A percentile compares a stretch with the other conserved stretches of the same genome.
phyloP scores from a whole-genome alignment of 2,888 invertebrate genomes.

The Lycia hirtaria region DNA sequence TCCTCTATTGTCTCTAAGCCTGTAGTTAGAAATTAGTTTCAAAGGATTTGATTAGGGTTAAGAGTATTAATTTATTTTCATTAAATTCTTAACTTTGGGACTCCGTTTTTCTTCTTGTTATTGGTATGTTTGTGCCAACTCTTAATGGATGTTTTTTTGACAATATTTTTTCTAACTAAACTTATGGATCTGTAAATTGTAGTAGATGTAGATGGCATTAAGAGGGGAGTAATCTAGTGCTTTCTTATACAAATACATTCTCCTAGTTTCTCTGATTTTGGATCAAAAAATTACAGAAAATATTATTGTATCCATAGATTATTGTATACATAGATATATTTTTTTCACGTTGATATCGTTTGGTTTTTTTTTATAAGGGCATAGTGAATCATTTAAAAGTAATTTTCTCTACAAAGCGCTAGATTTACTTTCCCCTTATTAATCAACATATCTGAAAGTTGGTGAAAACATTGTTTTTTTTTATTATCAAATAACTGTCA shows the following conservation, averaged over 20 bases:
- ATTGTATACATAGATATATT: too few species aligned
- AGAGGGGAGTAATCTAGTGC: too few species aligned
- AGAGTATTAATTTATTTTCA: conserved; percentile 67
- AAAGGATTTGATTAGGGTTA: conserved; percentile 75
- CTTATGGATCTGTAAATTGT: conserved; percentile 33
- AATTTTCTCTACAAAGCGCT: too few species aligned
- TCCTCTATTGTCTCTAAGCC: conserved; percentile 2
- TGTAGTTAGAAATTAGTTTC: conserved; percentile 62
- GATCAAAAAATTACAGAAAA: too few species aligned
- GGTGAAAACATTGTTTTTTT: conserved; percentile 63
- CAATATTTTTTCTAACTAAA: background rate
- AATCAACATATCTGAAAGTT: conserved; percentile 70
- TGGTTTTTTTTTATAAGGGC: too few species aligned
- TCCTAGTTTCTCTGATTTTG: too few species aligned
- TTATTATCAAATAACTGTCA: conserved; percentile 52
- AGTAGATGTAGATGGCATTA: conserved; percentile 21
- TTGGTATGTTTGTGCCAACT: conserved; percentile 78
- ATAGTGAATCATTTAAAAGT: too few species aligned
- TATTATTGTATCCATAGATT: too few species aligned
- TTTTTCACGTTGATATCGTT: too few species aligned
- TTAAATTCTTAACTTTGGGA: conserved; percentile 57
- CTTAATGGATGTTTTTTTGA: conserved; percentile 8
- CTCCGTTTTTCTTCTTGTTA: conserved; percentile 57
- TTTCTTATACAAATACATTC: too few species aligned
- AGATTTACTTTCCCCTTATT: too few species aligned